Percentiles rank a stretch among this genome's conserved stretches.
Conservation (phyloP, 2,888 invertebrate genomes). For the Xanthia icteritia region DNA sequence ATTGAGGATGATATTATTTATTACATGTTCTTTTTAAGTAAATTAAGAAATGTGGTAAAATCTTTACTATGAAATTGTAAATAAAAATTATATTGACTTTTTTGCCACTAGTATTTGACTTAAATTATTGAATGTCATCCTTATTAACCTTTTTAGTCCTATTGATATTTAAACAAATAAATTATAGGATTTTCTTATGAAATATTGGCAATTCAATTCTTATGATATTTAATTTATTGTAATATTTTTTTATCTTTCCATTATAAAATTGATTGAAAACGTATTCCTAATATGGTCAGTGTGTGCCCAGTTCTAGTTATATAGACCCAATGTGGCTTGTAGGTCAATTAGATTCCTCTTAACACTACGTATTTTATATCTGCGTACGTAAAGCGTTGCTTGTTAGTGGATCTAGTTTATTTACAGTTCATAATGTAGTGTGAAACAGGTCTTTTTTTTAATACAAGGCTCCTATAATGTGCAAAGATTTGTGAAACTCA, state of each 20-base stretch:
- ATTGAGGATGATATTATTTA: constrained; percentile 45
- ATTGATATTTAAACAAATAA: background rate
- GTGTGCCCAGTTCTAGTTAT: constrained; percentile 60
- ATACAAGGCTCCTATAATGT: too few relatives aligned
- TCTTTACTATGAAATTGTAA: constrained; percentile 27
- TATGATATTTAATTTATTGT: constrained; percentile 24
- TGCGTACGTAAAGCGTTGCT: constrained; percentile 45
- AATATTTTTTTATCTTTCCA: background rate
- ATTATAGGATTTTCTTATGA: constrained; percentile 18
- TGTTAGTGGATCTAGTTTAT: constrained; percentile 22
- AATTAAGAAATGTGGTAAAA: constrained; percentile 2
- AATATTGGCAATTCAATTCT: constrained; percentile 24
- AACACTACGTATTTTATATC: constrained; percentile 59
- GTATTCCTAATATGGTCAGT: constrained; percentile 50
- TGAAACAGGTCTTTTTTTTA: background rate
- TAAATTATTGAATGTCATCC: background rate
- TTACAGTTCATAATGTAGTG: background rate
- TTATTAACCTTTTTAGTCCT: background rate
- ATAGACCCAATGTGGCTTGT: constrained; percentile 83
- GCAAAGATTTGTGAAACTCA: background rate
- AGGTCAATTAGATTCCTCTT: constrained; percentile 84
- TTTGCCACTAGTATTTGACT: constrained; percentile 6
- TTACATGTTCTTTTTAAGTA: background rate
- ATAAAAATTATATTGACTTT: constrained; percentile 37
- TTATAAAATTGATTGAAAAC: background rate